These are phyloP conservation scores for Pyrocephalus nanus DNA, from an alignment of 2,797 vertebrate species.

Conservation along the genomic window DNA sequence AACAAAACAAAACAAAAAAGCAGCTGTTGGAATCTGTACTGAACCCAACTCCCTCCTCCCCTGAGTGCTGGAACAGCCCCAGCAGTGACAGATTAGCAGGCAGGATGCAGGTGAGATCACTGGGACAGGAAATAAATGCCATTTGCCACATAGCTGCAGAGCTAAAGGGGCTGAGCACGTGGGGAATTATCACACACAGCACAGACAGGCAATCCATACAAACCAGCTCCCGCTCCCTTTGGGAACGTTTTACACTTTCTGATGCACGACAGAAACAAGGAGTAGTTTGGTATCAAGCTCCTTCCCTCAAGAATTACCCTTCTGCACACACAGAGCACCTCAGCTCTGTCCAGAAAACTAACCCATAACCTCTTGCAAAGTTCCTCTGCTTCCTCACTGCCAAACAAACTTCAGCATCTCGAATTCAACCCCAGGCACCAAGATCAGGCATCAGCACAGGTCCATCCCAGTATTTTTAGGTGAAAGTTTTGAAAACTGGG, in stretches of 20 bases:
- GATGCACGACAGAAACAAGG: background rate
- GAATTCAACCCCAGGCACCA: background rate
- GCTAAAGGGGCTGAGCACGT: background rate
- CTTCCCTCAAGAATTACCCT: background rate
- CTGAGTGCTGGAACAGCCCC: background rate
- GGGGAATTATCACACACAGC: background rate
- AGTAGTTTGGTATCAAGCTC: background rate
- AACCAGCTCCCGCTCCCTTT: background rate
- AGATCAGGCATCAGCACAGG: background rate
- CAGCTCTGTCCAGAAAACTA: background rate
- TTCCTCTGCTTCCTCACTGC: background rate
- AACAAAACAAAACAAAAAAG: background rate
- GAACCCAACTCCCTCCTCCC: background rate
- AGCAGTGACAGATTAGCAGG: background rate
- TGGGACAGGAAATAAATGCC: background rate
- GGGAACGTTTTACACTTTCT: background rate
- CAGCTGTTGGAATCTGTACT: background rate
- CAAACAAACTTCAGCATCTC: background rate
- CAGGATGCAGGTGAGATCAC: slow-evolving; percentile 64
- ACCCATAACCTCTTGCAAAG: background rate
- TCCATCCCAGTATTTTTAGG: background rate
- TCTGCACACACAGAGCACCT: background rate
- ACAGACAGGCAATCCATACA: background rate
- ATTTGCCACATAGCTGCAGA: background rate
- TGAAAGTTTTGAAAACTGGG: background rate